Evolutionary conservation across 2,888 invertebrate species (phyloP), one percentile per base, ranked within the genome.

Genomic region (Metellina segmentata): DNA sequence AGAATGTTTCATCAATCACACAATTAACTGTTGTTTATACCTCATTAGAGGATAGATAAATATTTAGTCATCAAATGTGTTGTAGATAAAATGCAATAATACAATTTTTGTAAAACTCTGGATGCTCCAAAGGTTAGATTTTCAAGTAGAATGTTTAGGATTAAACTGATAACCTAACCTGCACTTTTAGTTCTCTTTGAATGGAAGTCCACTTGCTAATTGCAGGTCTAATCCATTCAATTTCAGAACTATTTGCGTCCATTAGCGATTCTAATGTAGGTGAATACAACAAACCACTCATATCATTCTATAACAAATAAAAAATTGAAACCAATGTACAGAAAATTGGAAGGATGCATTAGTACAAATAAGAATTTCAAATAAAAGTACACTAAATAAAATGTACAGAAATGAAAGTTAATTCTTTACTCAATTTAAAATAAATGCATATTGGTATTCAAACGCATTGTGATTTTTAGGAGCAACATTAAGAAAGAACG

Each of bases 221-320:
- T 49, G 51, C 51, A 49, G 72, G 61, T 9, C 11, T 16, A 16
- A 90, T 51, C 13, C 61, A 48, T 49, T 61, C 74, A 5, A 74
- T 16, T 11, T 34, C 69, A 16, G 13, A 53, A 53, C 85, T 70
- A 71, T 90, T 81, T 51, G 9, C 69, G 19, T 81, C 20, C 8
- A 69, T 7, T 9, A 90, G 11, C 7, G 77, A n/a, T n/a, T 89
- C 48, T 16, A 89, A 70, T n/a, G 75, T 51, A 20, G 89, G 89
- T 52, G 89, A 77, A 34, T 71, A 71, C 7, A 89, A 19, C 34
- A 78, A 52, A 70, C 49, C 69, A n/a, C 69, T 48, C 82, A 82
- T 89, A 13, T 77, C 71, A 9, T 52, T 75, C 89, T 89, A 69
- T 51, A 61, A 77, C 5, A 13, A 71, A 9, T 16, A 75, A 53